Evolutionary conservation across 2,113 vertebrate species (phyloP), one percentile per base, ranked within the genome.

Genomic region (Nettapus auritus): DNA sequence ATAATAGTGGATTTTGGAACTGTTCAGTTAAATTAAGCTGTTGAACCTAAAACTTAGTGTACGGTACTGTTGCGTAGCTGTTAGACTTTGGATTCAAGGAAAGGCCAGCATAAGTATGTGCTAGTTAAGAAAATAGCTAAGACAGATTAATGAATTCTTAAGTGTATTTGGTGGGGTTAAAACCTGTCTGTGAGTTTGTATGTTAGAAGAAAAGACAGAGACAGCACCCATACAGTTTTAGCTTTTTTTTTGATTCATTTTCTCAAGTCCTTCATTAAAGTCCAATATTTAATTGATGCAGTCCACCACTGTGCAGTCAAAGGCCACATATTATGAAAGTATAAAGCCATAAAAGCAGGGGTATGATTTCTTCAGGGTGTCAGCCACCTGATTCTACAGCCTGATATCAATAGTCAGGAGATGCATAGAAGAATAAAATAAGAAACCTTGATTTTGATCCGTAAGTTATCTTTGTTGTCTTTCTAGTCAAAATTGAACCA

Each of bases 61-160:
- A 28, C 14, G 2, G 0, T 66, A 34, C 9, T 78, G 40, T 33
- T 1, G 0, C 46, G 29, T 66, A 70, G 50, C 31, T 68, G 13
- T 81, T 44, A 59, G 60, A 57, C 26, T 62, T 82, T 28, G 34
- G 25, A 36, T 3, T 64, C 16, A 22, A 26, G 44, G 31, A 85
- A 23, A 28, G 3, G 9, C 20, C 28, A 56, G 25, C 20, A 0
- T 28, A 78, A 77, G 36, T 36, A 50, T 17, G 34, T 25, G 40
- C 33, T 42, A 8, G 26, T 86, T 64, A 64, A 59, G 23, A 53
- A 64, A 40, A 4, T 26, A 71, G 8, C 23, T 73, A 22, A 80
- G 88, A 69, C 29, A 29, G 36, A 9, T 36, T 9, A 21, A 28
- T 82, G 48, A 80, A 66, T 81, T 81, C 33, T 57, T 44, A 87